phyloP scores from a whole-genome alignment of 2,888 invertebrate species.

The Xanthia togata region DNA sequence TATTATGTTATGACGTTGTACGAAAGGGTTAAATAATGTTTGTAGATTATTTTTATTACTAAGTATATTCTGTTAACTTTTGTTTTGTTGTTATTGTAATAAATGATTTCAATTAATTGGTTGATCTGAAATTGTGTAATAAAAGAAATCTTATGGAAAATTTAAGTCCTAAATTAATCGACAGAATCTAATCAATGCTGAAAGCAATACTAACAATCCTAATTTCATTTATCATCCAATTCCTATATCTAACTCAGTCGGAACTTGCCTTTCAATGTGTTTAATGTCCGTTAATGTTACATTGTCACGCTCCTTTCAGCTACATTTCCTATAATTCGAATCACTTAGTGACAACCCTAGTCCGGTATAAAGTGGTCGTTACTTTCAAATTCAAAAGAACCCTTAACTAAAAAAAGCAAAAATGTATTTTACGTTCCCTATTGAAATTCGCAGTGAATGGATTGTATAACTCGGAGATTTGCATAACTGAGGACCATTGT shows the following conservation, averaged over 20 bases:
- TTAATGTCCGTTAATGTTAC: background rate
- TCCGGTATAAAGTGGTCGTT: slow-evolving; percentile 36
- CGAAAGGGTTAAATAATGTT: slow-evolving; percentile 3
- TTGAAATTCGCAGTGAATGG: slow-evolving; percentile 59
- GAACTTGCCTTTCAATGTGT: slow-evolving; percentile 1
- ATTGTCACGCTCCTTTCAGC: background rate
- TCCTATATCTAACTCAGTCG: background rate
- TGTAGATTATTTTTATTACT: background rate
- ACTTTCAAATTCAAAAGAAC: slow-evolving; percentile 43
- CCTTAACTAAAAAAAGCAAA: slow-evolving; percentile 12
- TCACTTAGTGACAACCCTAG: slow-evolving; percentile 32
- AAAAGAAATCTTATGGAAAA: background rate
- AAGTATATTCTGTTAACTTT: slow-evolving; percentile 5
- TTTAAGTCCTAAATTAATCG: background rate
- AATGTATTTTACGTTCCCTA: slow-evolving; percentile 33
- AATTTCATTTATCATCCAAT: background rate
- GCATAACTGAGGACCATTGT: slow-evolving; percentile 56
- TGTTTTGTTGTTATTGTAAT: slow-evolving; percentile 26
- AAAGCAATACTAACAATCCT: background rate
- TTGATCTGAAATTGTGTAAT: slow-evolving; percentile 19
- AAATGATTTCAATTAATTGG: slow-evolving; percentile 16
- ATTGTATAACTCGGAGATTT: slow-evolving; percentile 63
- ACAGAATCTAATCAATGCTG: background rate
- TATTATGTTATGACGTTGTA: slow-evolving; percentile 15
- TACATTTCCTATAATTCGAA: background rate